Evolutionary conservation across 2,888 invertebrate genomes (phyloP), one percentile per base, ranked within the genome.

Genomic region (Lasioglossum vierecki): DNA sequence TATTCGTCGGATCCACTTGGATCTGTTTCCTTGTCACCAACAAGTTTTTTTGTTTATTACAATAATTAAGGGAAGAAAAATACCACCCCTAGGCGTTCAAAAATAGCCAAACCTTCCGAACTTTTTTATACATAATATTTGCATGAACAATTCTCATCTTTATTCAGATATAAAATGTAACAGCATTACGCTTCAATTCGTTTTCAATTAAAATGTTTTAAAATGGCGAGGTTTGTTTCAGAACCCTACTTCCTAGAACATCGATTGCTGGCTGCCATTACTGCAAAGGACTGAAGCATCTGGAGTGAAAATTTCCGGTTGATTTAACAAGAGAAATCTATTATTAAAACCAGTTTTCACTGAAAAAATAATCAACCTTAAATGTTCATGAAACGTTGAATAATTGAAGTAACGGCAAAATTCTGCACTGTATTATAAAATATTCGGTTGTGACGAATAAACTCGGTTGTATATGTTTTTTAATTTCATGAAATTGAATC

Each of bases 221-320:
- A 57, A 57, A 57, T n/a, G 4, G 11, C n/a, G 57, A n/a, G 57
- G 57, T 57, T 57, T 57, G 57, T 57, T 57, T n/a, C 57, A 57
- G 57, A 9, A 57, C 57, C 11, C n/a, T n/a, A n/a, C 57, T 57
- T 57, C 57, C 57, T n/a, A 57, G 11, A 57, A 57, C 57, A n/a
- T 57, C n/a, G 57, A 57, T 57, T 57, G 57, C 11, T 57, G 57
- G 57, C 57, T n/a, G n/a, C 57, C 57, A n/a, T 57, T 57, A 57
- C 57, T 57, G 57, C n/a, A n/a, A n/a, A 57, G 57, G 11, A n/a
- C 57, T 57, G 57, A 11, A 57, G 57, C 57, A 57, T 57, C 57
- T 57, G n/a, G n/a, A 57, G 57, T 57, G 57, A 57, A 57, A 57
- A 57, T 57, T 57, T 57, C 57, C 57, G 57, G 57, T n/a, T 57